These are phyloP conservation scores for Thomomys bottae DNA, from an alignment of 2,113 vertebrate species.

Conservation along the genomic window DNA sequence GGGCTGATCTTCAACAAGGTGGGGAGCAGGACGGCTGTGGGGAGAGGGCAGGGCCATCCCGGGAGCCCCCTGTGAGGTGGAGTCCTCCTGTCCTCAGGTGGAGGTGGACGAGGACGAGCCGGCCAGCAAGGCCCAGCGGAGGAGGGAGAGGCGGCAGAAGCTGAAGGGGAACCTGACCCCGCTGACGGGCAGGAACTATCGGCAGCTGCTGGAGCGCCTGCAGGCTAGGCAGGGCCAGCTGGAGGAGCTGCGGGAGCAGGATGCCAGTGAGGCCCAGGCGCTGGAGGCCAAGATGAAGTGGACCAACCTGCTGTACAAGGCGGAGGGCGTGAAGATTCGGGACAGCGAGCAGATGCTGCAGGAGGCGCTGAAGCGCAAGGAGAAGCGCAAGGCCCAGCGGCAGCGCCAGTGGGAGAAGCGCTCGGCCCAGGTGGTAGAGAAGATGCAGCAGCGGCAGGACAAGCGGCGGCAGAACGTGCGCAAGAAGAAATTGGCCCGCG, in stretches of 20 bases:
- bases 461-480: conserved; percentile 91
- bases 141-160: conserved; percentile 87
- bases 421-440: conserved; percentile 86
- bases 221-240: conserved; percentile 89
- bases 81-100: conserved; percentile 73
- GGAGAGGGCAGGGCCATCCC: background rate
- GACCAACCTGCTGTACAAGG: conserved; percentile 95
- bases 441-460: conserved; percentile 94
- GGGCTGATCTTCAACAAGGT: conserved; percentile 90
- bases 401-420: conserved; percentile 89
- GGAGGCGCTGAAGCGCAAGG: conserved; percentile 91
- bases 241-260: conserved; percentile 89
- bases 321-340: conserved; percentile 93
- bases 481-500: conserved; percentile 85
- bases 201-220: conserved; percentile 93
- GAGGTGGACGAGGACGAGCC: conserved; percentile 86
- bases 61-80: too few relatives aligned
- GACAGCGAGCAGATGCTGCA: conserved; percentile 91
- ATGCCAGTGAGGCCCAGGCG: conserved; percentile 87
- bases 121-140: conserved; percentile 85
- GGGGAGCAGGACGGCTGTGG: background rate
- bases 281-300: conserved; percentile 92
- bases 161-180: conserved; percentile 93
- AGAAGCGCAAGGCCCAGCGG: conserved; percentile 86
- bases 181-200: conserved; percentile 94